These are phyloP conservation scores for Phengaris alcon DNA, from an alignment of 2,888 invertebrate species.

Conservation along the genomic window DNA sequence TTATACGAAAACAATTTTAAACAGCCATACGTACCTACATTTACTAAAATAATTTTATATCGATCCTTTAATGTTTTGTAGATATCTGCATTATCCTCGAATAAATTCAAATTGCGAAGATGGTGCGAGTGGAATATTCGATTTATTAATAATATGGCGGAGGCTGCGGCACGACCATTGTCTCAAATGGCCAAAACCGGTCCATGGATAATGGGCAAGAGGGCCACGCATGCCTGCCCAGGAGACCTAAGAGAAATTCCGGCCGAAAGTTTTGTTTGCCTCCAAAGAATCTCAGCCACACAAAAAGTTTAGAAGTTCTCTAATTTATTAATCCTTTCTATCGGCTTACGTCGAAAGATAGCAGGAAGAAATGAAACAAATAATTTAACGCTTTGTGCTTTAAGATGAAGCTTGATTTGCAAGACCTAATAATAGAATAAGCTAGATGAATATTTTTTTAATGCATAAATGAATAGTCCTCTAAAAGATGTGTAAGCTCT, in stretches of 20 bases:
- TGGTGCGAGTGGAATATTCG: constrained; percentile 44
- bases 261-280: constrained; percentile 44
- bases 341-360: background rate
- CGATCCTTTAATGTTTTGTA: background rate
- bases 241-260: constrained; percentile 53
- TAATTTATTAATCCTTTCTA: constrained; percentile 38
- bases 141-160: constrained; percentile 58
- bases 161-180: constrained; percentile 58
- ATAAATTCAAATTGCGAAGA: constrained; percentile 26
- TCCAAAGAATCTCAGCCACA: constrained; percentile 40
- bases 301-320: constrained; percentile 45
- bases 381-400: too few relatives aligned
- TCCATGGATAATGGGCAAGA: constrained; percentile 64
- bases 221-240: constrained; percentile 52
- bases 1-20: background rate
- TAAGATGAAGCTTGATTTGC: too few relatives aligned
- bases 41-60: too few relatives aligned
- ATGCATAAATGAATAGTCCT: too few relatives aligned
- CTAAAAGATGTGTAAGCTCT: too few relatives aligned
- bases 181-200: constrained; percentile 72
- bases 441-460: too few relatives aligned
- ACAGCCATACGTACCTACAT: too few relatives aligned
- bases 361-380: too few relatives aligned
- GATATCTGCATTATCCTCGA: constrained; percentile 9
- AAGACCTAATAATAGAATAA: too few relatives aligned